Percentiles rank a stretch among this genome's conserved stretches.
phyloP scores from a whole-genome alignment of 2,113 vertebrate species.

The Cyphomyrus discorhynchus region DNA sequence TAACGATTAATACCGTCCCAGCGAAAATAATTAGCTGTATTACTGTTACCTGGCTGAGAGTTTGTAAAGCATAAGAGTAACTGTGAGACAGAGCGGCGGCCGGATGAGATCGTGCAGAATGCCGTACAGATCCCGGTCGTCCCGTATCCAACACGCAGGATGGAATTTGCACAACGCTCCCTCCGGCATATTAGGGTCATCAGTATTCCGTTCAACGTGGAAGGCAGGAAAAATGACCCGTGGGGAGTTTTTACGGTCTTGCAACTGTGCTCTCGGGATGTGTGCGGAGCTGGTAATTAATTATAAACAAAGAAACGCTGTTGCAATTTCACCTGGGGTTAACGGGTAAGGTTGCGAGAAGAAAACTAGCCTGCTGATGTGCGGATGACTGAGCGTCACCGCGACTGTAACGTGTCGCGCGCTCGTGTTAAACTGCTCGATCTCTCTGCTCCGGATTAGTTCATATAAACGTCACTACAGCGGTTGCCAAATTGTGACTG shows the following conservation, averaged over 20 bases:
- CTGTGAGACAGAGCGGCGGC: background rate
- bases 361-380: background rate
- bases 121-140: background rate
- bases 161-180: constrained; percentile 49
- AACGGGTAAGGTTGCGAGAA: background rate
- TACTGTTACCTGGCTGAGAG: background rate
- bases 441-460: background rate
- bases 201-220: constrained; percentile 13
- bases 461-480: background rate
- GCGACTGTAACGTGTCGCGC: background rate
- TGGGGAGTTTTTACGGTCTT: background rate
- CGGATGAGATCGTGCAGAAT: background rate
- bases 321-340: background rate
- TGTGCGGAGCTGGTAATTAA: background rate
- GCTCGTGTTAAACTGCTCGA: background rate
- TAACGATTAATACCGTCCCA: background rate
- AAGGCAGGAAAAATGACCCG: background rate
- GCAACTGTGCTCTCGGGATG: background rate
- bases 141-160: constrained; percentile 11
- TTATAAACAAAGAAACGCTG: background rate
- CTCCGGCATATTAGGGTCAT: constrained; percentile 30
- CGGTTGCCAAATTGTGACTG: background rate
- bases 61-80: background rate
- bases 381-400: background rate
- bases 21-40: background rate